Evolutionary conservation across 1,140 invertebrate genomes (phyloP), one percentile per base, ranked within the genome.

Genomic region (Lordiphosa collinella): DNA sequence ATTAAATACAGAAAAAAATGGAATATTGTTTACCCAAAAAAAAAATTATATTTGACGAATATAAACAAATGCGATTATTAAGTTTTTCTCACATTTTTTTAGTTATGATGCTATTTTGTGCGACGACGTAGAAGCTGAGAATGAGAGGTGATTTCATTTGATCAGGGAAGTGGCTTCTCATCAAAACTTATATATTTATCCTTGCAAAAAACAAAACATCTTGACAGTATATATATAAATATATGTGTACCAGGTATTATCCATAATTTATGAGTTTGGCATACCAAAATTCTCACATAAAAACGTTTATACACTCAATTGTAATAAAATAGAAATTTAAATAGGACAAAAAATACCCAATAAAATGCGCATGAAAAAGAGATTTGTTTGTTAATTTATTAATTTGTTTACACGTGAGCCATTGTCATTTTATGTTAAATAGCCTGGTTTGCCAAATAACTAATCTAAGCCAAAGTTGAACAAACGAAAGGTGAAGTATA

Each of bases 41-140:
- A 37, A 46, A 37, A 8, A 40, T 65, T 57, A 58, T 48, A 55
- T 55, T 51, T 44, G 10, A 31, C 55, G 14, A 41, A 62, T 62
- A 62, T 82, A 80, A 80, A 80, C 58, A 80, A 41, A 35, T 18
- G 36, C 62, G 51, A 76, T 72, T 76, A 80, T 80, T 68, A 84
- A 80, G 66, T 68, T 76, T 61, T 47, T 25, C 48, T 12, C 49
- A 55, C 40, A 32, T 38, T 49, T 52, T 51, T 29, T 14, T 53
- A 14, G 40, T 32, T 50, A 66, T 54, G 64, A 63, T n/a, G n/a
- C 12, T 25, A 46, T 8, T 32, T 18, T 34, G 8, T 37, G 11
- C n/a, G 31, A 6, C 13, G 32, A 35, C 50, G 48, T 63, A 47
- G 13, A 29, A 54, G 51, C 36, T 44, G 37, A 29, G 16, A 38